Conservation (phyloP, 2,113 vertebrate species). For the Sorex fumeus region DNA sequence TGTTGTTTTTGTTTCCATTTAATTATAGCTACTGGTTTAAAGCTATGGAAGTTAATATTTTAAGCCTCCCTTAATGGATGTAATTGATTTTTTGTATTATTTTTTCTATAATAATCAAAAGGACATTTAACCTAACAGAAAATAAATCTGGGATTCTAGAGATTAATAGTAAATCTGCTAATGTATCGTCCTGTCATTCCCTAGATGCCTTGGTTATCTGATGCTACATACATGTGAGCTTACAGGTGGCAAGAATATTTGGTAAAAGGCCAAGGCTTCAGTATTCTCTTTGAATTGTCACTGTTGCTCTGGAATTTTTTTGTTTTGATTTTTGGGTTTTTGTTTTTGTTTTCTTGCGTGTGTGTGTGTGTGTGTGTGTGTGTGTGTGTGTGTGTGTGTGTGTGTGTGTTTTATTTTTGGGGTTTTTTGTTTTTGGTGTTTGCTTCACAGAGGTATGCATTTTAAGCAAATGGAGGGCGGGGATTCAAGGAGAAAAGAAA, state of each 20-base stretch:
- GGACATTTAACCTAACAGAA: conserved; percentile 89
- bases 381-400: too few relatives aligned
- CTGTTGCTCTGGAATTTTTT: not conserved
- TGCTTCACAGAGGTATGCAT: conserved; percentile 72
- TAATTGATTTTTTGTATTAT: conserved; percentile 87
- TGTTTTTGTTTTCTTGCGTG: not conserved
- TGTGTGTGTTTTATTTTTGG: too few relatives aligned
- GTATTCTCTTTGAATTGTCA: conserved; percentile 82
- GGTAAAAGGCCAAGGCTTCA: conserved; percentile 83
- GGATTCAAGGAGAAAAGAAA: conserved; percentile 71
- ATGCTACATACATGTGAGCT: conserved; percentile 84
- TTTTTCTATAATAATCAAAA: conserved; percentile 89
- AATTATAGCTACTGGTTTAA: conserved; percentile 88
- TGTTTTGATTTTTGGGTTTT: too few relatives aligned
- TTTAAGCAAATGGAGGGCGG: conserved; percentile 81
- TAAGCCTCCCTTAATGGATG: conserved; percentile 88
- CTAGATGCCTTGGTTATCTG: conserved; percentile 75
- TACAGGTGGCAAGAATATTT: conserved; percentile 84
- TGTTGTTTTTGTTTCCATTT: conserved; percentile 76
- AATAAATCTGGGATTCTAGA: conserved; percentile 90
- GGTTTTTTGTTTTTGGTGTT: conserved; percentile 64
- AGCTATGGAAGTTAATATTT: conserved; percentile 90
- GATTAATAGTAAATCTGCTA: conserved; percentile 91
- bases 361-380: too few relatives aligned
- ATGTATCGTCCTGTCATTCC: conserved; percentile 87